Percentiles rank a stretch among this genome's conserved stretches.
Conservation (phyloP, 2,888 invertebrate genomes). For the Tholera decimalis region DNA sequence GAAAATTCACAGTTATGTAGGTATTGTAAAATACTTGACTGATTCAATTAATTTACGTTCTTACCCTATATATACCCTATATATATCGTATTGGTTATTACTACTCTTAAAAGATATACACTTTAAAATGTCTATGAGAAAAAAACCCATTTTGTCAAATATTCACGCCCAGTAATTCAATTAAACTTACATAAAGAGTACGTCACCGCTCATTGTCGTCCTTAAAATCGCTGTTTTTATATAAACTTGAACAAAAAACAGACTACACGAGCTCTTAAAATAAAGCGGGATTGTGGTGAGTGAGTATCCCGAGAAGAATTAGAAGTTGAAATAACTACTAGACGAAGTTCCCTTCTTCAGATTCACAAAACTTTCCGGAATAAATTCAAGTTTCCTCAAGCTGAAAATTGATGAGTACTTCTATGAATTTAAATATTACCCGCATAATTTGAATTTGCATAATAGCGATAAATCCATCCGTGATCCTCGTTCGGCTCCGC, state of each 20-base stretch:
- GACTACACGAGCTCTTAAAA: constrained; percentile 75
- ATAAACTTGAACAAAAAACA: constrained; percentile 70
- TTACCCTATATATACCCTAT: too few species aligned
- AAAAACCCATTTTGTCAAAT: not conserved
- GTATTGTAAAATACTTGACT: too few species aligned
- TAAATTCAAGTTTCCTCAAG: constrained; percentile 78
- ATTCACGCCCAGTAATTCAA: not conserved
- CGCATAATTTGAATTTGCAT: constrained; percentile 58
- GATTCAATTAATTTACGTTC: too few species aligned
- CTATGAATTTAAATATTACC: constrained; percentile 67
- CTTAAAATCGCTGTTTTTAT: constrained; percentile 63
- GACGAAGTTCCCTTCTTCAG: constrained; percentile 75
- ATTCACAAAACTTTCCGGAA: constrained; percentile 75
- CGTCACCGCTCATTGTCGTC: constrained; percentile 11
- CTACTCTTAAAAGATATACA: too few species aligned
- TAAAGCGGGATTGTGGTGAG: constrained; percentile 64
- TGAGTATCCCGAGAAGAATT: constrained; percentile 70
- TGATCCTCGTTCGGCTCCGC: constrained; percentile 13
- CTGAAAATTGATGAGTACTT: constrained; percentile 79
- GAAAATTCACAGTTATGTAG: too few species aligned
- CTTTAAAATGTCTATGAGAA: too few species aligned
- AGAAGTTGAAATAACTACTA: constrained; percentile 80
- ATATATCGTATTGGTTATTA: too few species aligned
- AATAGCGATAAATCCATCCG: constrained; percentile 39
- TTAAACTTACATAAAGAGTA: constrained; percentile 8